Evolutionary conservation across 2,797 vertebrate species (phyloP), one percentile per base, ranked within the genome.

Genomic region (Lindbergichthys nudifrons): DNA sequence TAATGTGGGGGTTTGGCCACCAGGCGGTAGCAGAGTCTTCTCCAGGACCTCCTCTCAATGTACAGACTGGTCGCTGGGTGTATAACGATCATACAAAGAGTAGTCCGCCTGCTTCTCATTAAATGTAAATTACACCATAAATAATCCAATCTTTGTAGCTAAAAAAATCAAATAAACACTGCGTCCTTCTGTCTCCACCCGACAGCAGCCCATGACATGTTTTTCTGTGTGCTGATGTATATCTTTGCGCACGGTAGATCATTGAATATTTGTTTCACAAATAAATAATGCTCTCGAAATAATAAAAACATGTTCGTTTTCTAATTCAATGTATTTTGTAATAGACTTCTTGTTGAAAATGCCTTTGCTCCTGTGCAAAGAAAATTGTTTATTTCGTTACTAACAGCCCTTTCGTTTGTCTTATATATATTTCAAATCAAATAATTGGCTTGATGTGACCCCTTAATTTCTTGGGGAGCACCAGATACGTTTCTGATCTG

Each of bases 21-120:
- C 8, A 75, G 85, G 77, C 19, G 88, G 83, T 83, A 83, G 86
- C 82, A 92, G 75, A 90, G 42, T 3, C 75, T 1, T 62, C 1
- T 2, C 50, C 18, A 75, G 65, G 1, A 4, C 3, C 0, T 10
- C 7, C 3, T 19, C 7, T 39, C 0, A 7, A n/a, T 26, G 6
- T 16, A 10, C 1, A 18, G n/a, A 19, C 10, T 53, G 54, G 39
- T 45, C 3, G 3, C 8, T 3, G 30, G 12, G 11, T 45, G 0
- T 21, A 47, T 26, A 47, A 23, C 42, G 5, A 18, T 1, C 46
- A 12, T 6, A 13, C 11, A 42, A 52, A 52, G 53, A 0, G 39
- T 54, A 5, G 63, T 56, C 21, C 11, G 71, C 30, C 66, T 84
- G 82, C 72, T 81, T 79, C 60, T 81, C 68, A 72, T 88, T 76